Conservation (phyloP, 23 tunicate genomes). For the Halocynthia aurantium region DNA sequence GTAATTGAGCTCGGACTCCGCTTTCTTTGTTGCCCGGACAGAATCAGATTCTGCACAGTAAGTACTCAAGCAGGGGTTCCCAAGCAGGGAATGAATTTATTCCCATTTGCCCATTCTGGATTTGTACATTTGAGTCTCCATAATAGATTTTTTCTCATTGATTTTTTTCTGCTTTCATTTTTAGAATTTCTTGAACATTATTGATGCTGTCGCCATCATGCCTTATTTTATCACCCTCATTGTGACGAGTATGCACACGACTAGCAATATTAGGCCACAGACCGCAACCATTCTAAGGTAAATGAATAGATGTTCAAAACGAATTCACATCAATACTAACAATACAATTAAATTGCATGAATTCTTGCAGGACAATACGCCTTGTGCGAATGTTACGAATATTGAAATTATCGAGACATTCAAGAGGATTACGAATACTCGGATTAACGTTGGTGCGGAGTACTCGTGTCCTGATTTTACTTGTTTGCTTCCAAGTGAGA, state of each 20-base stretch:
- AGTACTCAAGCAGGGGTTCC: not conserved
- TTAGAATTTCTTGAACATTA: conserved; percentile 73
- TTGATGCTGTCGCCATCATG: conserved; percentile 83
- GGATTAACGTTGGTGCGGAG: conserved; percentile 89
- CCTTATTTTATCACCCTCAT: conserved; percentile 90
- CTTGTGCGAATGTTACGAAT: conserved; percentile 92
- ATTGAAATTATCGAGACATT: conserved; percentile 96
- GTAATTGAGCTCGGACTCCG: conserved; percentile 77
- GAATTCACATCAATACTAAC: not conserved
- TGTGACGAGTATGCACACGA: conserved; percentile 62
- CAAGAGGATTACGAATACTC: conserved; percentile 89
- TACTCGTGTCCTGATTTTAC: conserved; percentile 72
- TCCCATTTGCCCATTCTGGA: no score
- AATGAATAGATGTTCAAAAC: not conserved
- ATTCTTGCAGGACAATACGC: conserved; percentile 61
- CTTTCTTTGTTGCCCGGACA: conserved; percentile 60
- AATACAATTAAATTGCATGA: no score
- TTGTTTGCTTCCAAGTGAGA: conserved; percentile 81
- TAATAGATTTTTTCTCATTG: not conserved
- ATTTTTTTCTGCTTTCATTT: not conserved
- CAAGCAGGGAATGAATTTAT: no score
- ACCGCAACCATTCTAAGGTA: conserved; percentile 92
- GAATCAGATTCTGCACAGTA: conserved; percentile 66
- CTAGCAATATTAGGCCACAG: conserved; percentile 60
- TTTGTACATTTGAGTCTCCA: no score